Percentiles rank a stretch among this genome's conserved stretches.
Conservation (phyloP, 2,113 vertebrate genomes). For the Albula glossodonta region DNA sequence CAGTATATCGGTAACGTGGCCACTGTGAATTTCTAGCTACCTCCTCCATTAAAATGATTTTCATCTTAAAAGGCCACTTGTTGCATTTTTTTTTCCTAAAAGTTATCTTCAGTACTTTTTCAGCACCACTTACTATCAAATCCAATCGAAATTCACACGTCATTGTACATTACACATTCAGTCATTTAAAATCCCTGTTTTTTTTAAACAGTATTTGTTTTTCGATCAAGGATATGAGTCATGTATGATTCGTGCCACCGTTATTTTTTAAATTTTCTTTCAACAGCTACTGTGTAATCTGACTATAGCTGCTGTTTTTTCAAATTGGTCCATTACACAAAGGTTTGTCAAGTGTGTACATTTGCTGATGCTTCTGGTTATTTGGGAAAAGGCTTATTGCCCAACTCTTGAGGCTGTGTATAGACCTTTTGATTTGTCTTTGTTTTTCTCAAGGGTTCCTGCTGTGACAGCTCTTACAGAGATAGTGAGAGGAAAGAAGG, state of each 20-base stretch:
- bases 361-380: background rate
- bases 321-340: background rate
- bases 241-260: background rate
- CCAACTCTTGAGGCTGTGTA: background rate
- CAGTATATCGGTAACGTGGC: background rate
- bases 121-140: background rate
- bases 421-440: background rate
- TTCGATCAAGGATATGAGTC: background rate
- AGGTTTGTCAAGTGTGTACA: too few species aligned
- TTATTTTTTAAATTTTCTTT: background rate
- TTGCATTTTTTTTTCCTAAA: background rate
- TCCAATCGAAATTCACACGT: background rate
- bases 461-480: background rate
- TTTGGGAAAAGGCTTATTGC: background rate
- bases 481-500: background rate
- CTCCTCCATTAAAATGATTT: background rate
- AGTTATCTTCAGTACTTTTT: background rate
- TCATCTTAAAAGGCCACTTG: background rate
- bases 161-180: background rate
- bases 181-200: background rate
- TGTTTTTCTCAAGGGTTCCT: background rate
- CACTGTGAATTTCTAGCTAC: background rate
- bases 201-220: background rate
- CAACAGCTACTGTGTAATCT: background rate
- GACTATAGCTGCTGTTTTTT: background rate